phyloP scores from a whole-genome alignment of 2,888 invertebrate genomes.

The Theretra japonica region DNA sequence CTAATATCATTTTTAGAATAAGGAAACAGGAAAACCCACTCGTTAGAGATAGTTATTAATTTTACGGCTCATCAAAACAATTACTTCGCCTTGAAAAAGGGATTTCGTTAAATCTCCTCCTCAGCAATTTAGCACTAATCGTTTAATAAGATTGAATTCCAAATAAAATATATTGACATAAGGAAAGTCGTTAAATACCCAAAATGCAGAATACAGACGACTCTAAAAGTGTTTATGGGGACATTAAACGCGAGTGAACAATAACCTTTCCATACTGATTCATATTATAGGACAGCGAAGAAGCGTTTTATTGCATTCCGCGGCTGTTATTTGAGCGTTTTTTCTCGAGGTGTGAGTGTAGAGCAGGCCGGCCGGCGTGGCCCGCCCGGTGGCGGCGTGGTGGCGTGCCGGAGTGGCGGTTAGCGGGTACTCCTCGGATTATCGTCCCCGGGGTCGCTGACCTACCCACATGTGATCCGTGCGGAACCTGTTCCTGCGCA shows the following conservation, averaged over 20 bases:
- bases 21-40: background rate
- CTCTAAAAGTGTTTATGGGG: constrained; percentile 1
- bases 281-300: constrained; percentile 11
- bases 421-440: constrained; percentile 60
- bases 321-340: constrained; percentile 41
- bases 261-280: background rate
- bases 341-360: constrained; percentile 41
- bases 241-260: background rate
- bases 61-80: constrained; percentile 2
- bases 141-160: background rate
- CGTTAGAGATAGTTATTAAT: background rate
- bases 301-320: constrained; percentile 33
- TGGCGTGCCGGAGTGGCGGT: constrained; percentile 57
- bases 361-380: constrained; percentile 41
- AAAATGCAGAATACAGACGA: constrained; percentile 1
- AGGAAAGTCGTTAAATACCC: background rate
- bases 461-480: constrained; percentile 76
- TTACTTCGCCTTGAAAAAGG: background rate
- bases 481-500: constrained; percentile 77
- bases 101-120: background rate
- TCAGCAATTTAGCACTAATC: background rate
- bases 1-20: background rate
- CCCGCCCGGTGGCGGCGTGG: constrained; percentile 47
- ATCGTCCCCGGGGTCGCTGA: constrained; percentile 73
- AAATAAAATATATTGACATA: background rate